phyloP scores from a whole-genome alignment of 1,140 invertebrate genomes.

The Pectinophora gossypiella region DNA sequence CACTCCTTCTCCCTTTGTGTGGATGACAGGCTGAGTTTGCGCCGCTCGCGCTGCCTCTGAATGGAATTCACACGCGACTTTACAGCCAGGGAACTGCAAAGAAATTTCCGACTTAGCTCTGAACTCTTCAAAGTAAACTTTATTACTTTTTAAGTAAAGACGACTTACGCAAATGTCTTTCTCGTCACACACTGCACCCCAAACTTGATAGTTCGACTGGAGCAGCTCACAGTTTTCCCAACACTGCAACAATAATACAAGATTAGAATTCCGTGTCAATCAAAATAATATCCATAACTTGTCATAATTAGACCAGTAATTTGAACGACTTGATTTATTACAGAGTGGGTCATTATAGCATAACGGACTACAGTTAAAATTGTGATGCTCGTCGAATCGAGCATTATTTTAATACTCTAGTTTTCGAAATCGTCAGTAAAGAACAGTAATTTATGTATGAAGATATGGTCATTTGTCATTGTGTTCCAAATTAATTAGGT shows the following conservation, averaged over 20 bases:
- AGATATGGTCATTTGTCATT: too few relatives aligned
- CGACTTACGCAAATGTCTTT: constrained; percentile 83
- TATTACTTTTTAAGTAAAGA: background rate
- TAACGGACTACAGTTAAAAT: constrained; percentile 32
- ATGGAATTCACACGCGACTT: constrained; percentile 82
- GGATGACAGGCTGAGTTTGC: constrained; percentile 79
- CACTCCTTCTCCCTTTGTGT: constrained; percentile 80
- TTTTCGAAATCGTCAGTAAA: background rate
- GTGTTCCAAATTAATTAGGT: too few relatives aligned
- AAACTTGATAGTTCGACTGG: constrained; percentile 84
- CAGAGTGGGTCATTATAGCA: constrained; percentile 28
- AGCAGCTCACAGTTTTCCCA: constrained; percentile 87
- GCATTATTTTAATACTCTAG: background rate
- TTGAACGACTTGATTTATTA: constrained; percentile 34
- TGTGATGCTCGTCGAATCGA: constrained; percentile 5
- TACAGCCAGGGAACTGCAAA: constrained; percentile 81
- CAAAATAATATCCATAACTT: constrained; percentile 20
- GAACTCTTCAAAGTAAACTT: background rate
- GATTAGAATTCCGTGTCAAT: constrained; percentile 16
- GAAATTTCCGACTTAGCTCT: constrained; percentile 28
- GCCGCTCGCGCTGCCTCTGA: constrained; percentile 76
- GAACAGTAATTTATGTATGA: too few relatives aligned
- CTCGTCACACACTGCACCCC: constrained; percentile 82
- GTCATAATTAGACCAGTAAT: constrained; percentile 25
- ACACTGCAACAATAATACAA: constrained; percentile 80